A percentile compares a stretch with the other conserved stretches of the same genome.
phyloP scores from a whole-genome alignment of 2,797 vertebrate species.

The Molossus alvarezi region DNA sequence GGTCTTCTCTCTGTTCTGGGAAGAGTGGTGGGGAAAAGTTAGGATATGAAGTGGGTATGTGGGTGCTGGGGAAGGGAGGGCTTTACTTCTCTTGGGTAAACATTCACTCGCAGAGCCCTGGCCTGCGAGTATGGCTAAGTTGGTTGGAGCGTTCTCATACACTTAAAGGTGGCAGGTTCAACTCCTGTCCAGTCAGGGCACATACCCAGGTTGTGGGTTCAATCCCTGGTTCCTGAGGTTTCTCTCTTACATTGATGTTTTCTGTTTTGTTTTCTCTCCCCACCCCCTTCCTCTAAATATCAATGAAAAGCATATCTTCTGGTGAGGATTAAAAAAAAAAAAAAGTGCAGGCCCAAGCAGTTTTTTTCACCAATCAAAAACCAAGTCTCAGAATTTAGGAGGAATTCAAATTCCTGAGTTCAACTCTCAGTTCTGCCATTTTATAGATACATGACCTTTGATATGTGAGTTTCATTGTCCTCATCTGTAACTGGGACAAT shows the following conservation, averaged over 20 bases:
- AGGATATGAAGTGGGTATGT: background rate
- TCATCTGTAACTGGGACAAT: background rate
- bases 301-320: background rate
- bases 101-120: background rate
- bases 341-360: background rate
- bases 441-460: slow-evolving; percentile 8
- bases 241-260: background rate
- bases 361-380: background rate
- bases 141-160: background rate
- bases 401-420: slow-evolving; percentile 58
- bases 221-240: background rate
- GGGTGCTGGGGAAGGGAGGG: background rate
- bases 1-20: slow-evolving; percentile 58
- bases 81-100: background rate
- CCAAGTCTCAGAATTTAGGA: slow-evolving; percentile 3
- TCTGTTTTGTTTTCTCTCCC: background rate
- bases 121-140: background rate
- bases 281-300: background rate
- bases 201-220: background rate
- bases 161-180: background rate
- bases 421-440: slow-evolving; percentile 34
- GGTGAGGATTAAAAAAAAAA: background rate
- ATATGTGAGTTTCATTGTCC: background rate
- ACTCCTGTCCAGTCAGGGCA: background rate
- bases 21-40: background rate